These are phyloP conservation scores for Trachelus iudaicus DNA, from an alignment of 2,888 invertebrate species.

Conservation along the genomic window DNA sequence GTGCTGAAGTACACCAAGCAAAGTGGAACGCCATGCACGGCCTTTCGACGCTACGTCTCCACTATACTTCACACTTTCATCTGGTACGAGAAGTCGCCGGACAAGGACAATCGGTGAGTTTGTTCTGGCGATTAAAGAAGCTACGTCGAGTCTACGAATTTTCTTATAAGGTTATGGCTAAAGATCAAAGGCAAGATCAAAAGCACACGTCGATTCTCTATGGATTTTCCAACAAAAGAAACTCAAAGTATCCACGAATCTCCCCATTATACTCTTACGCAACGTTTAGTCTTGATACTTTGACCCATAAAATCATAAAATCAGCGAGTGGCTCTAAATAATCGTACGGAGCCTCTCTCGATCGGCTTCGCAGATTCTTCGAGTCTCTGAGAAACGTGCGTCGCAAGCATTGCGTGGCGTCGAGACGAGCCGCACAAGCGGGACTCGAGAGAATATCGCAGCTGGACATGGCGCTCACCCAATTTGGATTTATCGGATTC, in stretches of 20 bases:
- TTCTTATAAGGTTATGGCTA: no score
- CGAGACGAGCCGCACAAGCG: slow-evolving; percentile 66
- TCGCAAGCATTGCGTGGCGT: slow-evolving; percentile 74
- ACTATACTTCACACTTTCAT: slow-evolving; percentile 80
- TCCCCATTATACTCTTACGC: no score
- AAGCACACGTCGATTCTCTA: no score
- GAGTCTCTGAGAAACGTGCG: slow-evolving; percentile 76
- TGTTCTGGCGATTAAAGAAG: neutral
- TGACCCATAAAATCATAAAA: no score
- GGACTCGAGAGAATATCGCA: slow-evolving; percentile 76
- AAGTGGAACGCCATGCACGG: slow-evolving; percentile 73
- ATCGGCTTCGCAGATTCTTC: slow-evolving; percentile 70
- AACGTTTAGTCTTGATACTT: no score
- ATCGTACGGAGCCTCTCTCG: neutral
- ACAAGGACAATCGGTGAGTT: slow-evolving; percentile 37
- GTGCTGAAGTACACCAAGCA: slow-evolving; percentile 79
- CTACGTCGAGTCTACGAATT: neutral
- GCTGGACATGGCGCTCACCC: slow-evolving; percentile 86
- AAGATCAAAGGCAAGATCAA: no score
- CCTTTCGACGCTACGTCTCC: slow-evolving; percentile 82
- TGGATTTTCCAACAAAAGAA: no score
- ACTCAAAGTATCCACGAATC: no score
- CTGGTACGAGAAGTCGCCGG: slow-evolving; percentile 80
- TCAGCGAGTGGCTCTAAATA: no score
- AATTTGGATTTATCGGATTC: slow-evolving; percentile 88